Percentiles rank a stretch among this genome's conserved stretches.
Conservation (phyloP, 2,113 vertebrate species). For the Desmodus rotundus region DNA sequence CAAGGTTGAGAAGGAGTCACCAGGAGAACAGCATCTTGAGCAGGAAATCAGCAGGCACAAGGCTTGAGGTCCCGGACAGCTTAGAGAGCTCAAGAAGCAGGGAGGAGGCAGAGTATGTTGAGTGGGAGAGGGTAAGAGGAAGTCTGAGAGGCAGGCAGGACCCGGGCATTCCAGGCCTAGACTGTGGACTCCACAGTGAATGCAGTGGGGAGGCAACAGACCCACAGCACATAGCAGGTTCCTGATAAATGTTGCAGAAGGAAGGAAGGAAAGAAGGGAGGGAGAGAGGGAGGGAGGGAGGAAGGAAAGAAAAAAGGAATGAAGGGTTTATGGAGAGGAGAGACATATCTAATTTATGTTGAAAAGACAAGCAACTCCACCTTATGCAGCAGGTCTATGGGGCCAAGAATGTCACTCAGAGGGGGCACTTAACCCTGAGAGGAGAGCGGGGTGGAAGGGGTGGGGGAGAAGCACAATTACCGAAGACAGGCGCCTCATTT, state of each 20-base stretch:
- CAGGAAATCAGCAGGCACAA: background rate
- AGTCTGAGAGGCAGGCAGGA: background rate
- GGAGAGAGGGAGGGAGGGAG: background rate
- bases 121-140: background rate
- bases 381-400: background rate
- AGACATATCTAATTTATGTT: background rate
- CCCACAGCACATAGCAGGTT: background rate
- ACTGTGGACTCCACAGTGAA: background rate
- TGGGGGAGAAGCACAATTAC: conserved; percentile 73
- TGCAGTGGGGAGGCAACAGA: no score
- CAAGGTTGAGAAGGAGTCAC: background rate
- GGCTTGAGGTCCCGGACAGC: background rate
- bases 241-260: rapidly evolving
- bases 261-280: no score
- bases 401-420: background rate
- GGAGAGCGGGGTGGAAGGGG: rapidly evolving
- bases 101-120: background rate
- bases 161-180: background rate
- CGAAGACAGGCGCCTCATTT: conserved; percentile 79
- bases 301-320: background rate
- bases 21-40: background rate
- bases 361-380: background rate
- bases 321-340: background rate
- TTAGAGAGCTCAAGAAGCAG: background rate
- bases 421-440: background rate